phyloP scores from a whole-genome alignment of 1,140 invertebrate species.

The Dufourea novaeangliae region DNA sequence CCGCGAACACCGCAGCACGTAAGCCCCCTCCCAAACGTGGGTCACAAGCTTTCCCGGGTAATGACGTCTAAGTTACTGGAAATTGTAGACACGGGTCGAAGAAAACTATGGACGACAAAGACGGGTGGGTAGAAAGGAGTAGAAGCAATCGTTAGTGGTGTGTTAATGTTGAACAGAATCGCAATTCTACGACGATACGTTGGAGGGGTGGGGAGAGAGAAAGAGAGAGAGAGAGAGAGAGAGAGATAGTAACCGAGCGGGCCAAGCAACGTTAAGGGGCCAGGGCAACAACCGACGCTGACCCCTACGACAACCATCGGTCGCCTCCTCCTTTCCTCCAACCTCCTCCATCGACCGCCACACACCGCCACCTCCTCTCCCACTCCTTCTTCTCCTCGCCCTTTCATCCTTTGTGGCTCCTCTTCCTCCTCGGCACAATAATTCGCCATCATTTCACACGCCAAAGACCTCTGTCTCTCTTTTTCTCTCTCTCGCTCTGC shows the following conservation, averaged over 20 bases:
- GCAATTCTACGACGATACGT: slow-evolving; percentile 19
- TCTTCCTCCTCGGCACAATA: slow-evolving; percentile 44
- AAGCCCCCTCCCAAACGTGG: too few relatives aligned
- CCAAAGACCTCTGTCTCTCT: too few relatives aligned
- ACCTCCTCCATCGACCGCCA: too few relatives aligned
- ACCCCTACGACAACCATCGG: slow-evolving; percentile 64
- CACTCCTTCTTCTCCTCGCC: neutral
- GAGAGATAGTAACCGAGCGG: slow-evolving; percentile 50
- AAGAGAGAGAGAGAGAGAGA: neutral
- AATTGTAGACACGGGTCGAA: neutral
- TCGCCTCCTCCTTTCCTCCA: slow-evolving; percentile 12
- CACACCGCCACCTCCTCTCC: too few relatives aligned
- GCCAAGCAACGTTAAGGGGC: slow-evolving; percentile 57
- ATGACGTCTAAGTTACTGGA: too few relatives aligned
- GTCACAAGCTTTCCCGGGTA: too few relatives aligned
- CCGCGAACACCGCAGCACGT: too few relatives aligned
- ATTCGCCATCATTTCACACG: slow-evolving; percentile 55
- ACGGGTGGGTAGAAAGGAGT: slow-evolving; percentile 23
- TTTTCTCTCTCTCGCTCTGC: neutral
- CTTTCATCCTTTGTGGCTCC: slow-evolving; percentile 18
- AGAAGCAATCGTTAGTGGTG: neutral
- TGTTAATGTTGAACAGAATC: slow-evolving; percentile 17
- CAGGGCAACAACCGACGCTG: slow-evolving; percentile 73
- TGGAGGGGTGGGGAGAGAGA: neutral
- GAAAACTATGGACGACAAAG: neutral